phyloP scores from a whole-genome alignment of 2,797 vertebrate genomes.

The Ctenosaura bakeri region DNA sequence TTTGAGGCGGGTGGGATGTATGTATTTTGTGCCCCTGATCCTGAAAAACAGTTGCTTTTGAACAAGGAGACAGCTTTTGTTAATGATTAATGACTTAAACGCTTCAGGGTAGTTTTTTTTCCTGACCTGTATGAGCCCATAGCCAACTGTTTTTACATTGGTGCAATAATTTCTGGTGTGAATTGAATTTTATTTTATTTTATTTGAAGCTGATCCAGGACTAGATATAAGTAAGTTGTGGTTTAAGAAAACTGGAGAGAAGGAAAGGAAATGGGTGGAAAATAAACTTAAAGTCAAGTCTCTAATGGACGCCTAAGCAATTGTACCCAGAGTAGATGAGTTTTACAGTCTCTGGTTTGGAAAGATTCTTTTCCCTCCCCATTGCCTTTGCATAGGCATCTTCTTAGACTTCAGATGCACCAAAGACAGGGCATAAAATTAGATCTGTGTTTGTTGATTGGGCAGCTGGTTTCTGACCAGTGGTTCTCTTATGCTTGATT shows the following conservation, averaged over 20 bases:
- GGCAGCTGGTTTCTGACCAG: constrained; percentile 33
- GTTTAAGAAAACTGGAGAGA: constrained; percentile 5
- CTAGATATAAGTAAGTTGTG: background rate
- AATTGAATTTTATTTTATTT: constrained; percentile 21
- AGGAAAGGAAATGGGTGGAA: constrained; percentile 34
- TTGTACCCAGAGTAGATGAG: constrained; percentile 34
- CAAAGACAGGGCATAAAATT: constrained; percentile 31
- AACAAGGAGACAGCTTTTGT: background rate
- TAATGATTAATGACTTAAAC: background rate
- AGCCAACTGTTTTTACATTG: constrained; percentile 23
- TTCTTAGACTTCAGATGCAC: background rate
- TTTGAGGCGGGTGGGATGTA: background rate
- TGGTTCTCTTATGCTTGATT: constrained; percentile 14
- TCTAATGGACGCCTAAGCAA: constrained; percentile 14
- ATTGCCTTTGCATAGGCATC: constrained; percentile 42
- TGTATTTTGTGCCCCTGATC: background rate
- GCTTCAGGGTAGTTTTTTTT: background rate
- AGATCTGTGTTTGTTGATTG: constrained; percentile 30
- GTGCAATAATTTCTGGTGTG: constrained; percentile 12
- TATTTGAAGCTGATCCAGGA: constrained; percentile 18
- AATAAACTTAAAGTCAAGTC: constrained; percentile 8
- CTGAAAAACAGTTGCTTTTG: background rate
- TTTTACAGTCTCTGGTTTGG: constrained; percentile 9
- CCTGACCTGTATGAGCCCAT: background rate
- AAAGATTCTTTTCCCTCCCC: background rate